Evolutionary conservation across 2,888 invertebrate species (phyloP).

Genomic region (Archips xylosteana): DNA sequence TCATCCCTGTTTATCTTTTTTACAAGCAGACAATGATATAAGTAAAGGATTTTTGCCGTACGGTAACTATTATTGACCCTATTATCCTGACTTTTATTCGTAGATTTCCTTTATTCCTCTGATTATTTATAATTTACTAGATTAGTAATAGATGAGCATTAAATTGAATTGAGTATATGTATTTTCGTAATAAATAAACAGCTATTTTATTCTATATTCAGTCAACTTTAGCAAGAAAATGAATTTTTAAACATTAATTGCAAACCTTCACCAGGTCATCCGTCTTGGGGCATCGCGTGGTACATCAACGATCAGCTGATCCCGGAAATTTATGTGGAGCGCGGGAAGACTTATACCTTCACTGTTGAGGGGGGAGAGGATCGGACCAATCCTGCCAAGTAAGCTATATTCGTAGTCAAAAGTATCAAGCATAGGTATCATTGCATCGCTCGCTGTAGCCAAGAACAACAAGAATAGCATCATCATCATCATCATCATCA

Average conservation of each 20-base stretch:
- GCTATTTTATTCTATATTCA: no score
- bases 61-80: slow-evolving; percentile 56
- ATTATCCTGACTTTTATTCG: slow-evolving; percentile 11
- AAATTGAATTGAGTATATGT: no score
- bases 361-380: slow-evolving; percentile 94
- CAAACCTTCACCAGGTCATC: slow-evolving; percentile 79
- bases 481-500: no score
- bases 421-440: no score
- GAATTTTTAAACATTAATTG: neutral
- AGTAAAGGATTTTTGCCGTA: slow-evolving; percentile 67
- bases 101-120: neutral
- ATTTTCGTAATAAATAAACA: no score
- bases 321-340: slow-evolving; percentile 94
- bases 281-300: slow-evolving; percentile 97
- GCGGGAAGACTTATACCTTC: slow-evolving; percentile 95
- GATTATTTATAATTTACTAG: no score
- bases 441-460: no score
- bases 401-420: slow-evolving; percentile 43
- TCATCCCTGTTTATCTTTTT: slow-evolving; percentile 46
- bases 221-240: no score
- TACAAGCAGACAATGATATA: slow-evolving; percentile 79
- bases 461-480: no score
- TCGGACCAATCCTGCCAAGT: slow-evolving; percentile 91
- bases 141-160: no score
- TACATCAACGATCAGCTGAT: slow-evolving; percentile 96